Conservation (phyloP, 1,140 invertebrate genomes). For the Brachionus asplanchnoidis region DNA sequence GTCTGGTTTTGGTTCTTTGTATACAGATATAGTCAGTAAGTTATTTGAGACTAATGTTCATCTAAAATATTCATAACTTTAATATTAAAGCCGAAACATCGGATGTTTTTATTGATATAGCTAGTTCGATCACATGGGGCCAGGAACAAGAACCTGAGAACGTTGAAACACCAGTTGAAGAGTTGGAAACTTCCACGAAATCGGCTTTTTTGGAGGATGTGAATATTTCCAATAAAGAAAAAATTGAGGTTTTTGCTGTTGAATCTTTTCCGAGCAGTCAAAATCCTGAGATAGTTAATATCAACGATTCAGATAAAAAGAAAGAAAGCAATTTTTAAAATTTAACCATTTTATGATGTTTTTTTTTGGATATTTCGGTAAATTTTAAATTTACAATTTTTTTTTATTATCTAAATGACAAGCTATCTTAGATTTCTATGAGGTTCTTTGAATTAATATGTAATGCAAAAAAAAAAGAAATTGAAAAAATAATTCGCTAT, state of each 20-base stretch:
- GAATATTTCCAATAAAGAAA: neutral
- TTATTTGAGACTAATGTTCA: neutral
- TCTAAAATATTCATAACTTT: neutral
- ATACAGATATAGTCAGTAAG: slow-evolving; percentile 12
- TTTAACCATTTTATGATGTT: neutral
- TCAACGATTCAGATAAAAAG: neutral
- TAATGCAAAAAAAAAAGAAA: too few species aligned
- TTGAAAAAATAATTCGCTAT: too few species aligned
- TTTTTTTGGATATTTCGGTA: neutral
- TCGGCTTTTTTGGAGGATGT: neutral
- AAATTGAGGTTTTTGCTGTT: slow-evolving; percentile 29
- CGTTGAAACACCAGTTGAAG: neutral
- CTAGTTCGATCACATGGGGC: neutral
- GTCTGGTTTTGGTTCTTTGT: neutral
- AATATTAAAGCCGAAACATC: neutral
- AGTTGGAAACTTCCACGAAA: neutral
- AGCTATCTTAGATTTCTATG: neutral
- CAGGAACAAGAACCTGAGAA: neutral
- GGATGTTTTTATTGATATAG: neutral
- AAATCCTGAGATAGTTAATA: neutral
- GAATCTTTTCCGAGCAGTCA: neutral
- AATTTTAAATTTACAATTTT: neutral
- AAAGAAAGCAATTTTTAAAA: neutral
- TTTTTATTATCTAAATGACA: neutral
- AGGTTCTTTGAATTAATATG: neutral